phyloP scores from a whole-genome alignment of 2,797 vertebrate species.

The Enteromius thamalakanensis region DNA sequence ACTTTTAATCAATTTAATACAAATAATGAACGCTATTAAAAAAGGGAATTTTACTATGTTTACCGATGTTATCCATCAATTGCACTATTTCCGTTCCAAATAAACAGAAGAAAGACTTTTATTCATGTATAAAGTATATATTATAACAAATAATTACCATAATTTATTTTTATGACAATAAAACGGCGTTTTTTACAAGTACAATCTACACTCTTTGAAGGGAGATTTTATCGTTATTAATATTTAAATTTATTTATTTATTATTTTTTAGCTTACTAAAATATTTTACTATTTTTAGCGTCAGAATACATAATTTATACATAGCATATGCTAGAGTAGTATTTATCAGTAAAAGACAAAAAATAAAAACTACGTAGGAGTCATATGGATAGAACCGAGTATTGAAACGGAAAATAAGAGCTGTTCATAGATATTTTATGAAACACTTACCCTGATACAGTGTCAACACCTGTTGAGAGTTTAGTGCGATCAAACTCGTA shows the following conservation, averaged over 20 bases:
- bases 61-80: too few species aligned
- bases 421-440: background rate
- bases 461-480: constrained; percentile 16
- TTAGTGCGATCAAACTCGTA: background rate
- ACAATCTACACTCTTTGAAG: background rate
- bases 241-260: background rate
- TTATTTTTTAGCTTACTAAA: too few species aligned
- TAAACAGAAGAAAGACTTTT: too few species aligned
- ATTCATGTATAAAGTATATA: background rate
- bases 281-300: background rate
- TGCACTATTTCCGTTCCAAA: too few species aligned
- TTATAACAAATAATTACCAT: too few species aligned
- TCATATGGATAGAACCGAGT: background rate
- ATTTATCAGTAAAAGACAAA: background rate
- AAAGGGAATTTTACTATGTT: background rate
- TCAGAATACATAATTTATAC: background rate
- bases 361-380: background rate
- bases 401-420: background rate
- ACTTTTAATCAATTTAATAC: background rate
- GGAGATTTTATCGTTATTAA: too few species aligned
- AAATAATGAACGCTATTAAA: too few species aligned
- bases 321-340: background rate
- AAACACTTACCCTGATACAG: constrained; percentile 26
- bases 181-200: background rate
- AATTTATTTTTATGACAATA: background rate